A percentile compares a stretch with the other conserved stretches of the same genome.
Evolutionary conservation across 2,888 invertebrate genomes (phyloP).

Genomic region (Rutpela maculata): DNA sequence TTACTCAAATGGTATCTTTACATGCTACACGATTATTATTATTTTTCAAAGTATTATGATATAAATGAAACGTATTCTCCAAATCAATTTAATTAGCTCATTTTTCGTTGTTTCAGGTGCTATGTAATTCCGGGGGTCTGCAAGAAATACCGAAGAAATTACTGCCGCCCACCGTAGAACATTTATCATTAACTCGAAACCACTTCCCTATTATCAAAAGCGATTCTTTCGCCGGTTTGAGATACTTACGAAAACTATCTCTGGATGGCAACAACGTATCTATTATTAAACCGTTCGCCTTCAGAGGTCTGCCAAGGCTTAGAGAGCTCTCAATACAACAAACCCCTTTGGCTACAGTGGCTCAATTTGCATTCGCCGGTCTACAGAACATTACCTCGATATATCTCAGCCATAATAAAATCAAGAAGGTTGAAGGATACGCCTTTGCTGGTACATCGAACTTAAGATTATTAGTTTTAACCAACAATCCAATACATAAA

Average conservation of each 20-base stretch:
- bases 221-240: slow-evolving; percentile 89
- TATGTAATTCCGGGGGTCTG: slow-evolving; percentile 90
- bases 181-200: slow-evolving; percentile 90
- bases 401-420: slow-evolving; percentile 78
- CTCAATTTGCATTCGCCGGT: slow-evolving; percentile 89
- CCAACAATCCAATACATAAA: slow-evolving; percentile 88
- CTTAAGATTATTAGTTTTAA: slow-evolving; percentile 87
- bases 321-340: slow-evolving; percentile 89
- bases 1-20: no score
- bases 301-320: slow-evolving; percentile 87
- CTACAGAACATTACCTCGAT: slow-evolving; percentile 86
- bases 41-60: neutral
- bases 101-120: slow-evolving; percentile 79
- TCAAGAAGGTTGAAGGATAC: slow-evolving; percentile 79
- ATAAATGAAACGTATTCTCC: neutral
- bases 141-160: slow-evolving; percentile 86
- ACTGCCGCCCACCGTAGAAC: slow-evolving; percentile 87
- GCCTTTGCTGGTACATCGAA: slow-evolving; percentile 92
- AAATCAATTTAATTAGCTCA: neutral
- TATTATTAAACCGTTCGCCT: slow-evolving; percentile 89
- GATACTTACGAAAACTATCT: slow-evolving; percentile 87
- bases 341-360: slow-evolving; percentile 87
- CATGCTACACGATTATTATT: neutral
- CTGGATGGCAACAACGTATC: slow-evolving; percentile 92
- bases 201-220: slow-evolving; percentile 87